phyloP scores from a whole-genome alignment of 1,140 invertebrate genomes.

The Uloborus diversus region DNA sequence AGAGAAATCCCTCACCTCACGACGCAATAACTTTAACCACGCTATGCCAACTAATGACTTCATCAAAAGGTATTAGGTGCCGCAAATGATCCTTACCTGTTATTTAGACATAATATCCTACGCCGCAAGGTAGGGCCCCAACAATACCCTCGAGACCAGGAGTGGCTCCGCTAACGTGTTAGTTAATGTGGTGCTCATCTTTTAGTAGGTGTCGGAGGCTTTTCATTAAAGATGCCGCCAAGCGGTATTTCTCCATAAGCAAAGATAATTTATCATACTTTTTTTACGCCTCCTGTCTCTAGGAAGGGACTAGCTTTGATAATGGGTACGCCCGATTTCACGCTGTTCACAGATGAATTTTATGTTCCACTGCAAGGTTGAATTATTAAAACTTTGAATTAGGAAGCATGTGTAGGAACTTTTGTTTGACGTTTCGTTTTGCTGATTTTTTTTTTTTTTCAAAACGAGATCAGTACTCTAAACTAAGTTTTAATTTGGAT shows the following conservation, averaged over 20 bases:
- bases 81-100: conserved; percentile 54
- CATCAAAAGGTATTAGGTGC: conserved; percentile 42
- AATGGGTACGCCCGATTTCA: conserved; percentile 19
- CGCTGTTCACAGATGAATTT: too few species aligned
- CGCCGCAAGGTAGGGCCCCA: background rate
- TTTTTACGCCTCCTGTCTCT: conserved; percentile 32
- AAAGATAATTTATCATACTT: conserved; percentile 29
- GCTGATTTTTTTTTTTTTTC: too few species aligned
- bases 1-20: background rate
- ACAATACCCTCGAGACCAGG: conserved; percentile 23
- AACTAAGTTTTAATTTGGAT: too few species aligned
- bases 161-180: conserved; percentile 37
- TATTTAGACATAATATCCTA: conserved; percentile 47
- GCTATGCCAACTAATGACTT: conserved; percentile 40
- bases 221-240: conserved; percentile 26
- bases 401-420: too few species aligned
- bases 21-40: background rate
- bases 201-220: conserved; percentile 16
- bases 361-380: too few species aligned
- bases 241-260: background rate
- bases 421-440: too few species aligned
- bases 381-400: too few species aligned
- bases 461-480: too few species aligned
- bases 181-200: conserved; percentile 47
- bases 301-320: background rate